Base-by-base conservation (phyloP, 2,888 invertebrate genomes). In the Acanthacorydalis orientalis region DNA sequence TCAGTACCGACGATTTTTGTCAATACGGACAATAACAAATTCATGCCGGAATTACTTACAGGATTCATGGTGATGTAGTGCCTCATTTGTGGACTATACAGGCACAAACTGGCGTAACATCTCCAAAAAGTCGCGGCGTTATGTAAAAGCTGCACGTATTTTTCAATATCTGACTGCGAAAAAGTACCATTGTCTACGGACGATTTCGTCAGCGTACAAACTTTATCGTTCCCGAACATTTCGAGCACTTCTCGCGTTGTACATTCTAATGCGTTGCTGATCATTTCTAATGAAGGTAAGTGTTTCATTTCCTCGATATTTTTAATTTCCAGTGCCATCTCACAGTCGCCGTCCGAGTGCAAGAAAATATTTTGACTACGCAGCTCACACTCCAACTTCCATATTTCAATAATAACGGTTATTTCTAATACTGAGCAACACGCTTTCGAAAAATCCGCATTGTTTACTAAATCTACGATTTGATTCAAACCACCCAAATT, bases 361-460 rank as follows among this genome's bases (percentile, higher is more conserved):
- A 34, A 15, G 16, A 14, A 14, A 31, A 47, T 31, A 31, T 48
- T 38, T 31, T 46, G 49, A 56, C 55, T 34, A 53, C 50, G 41
- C 51, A 54, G 59, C 45, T 67, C 60, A 48, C 65, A 67, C 49
- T 62, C 63, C 4, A 68, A 57, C 49, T 69, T 72, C 56, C 70
- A 73, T 43, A 77, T 73, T 54, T 77, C 77, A 46, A 77, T 73
- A 4, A 72, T 68, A 2, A 76, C 73, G 0, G 72, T 68, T 47
- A 77, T 72, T 58, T 79, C 78, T 14, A 78, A 60, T 39, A 79
- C 69, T 2, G 71, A 66, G 54, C 77, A 78, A 55, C 77, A 75
- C 49, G 70, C 70, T 51, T 72, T 71, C 1, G 75, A 71, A 52
- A 78, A 78, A 44, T 70, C 67, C 0, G 70, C 62, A 43, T 74